These are phyloP conservation scores for Phlogophora meticulosa DNA, from an alignment of 2,888 invertebrate species.

Conservation along the genomic window DNA sequence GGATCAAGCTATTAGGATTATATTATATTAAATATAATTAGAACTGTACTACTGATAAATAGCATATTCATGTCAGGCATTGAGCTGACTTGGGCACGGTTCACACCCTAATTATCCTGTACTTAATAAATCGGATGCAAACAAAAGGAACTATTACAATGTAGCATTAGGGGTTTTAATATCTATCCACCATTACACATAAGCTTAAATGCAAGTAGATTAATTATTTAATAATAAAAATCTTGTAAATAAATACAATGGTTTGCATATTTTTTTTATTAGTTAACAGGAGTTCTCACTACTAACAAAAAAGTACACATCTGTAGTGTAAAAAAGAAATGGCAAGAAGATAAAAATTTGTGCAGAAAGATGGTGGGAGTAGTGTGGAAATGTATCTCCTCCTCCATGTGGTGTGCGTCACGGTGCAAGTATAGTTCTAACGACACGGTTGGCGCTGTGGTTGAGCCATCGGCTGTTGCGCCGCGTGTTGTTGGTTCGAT, in stretches of 20 bases:
- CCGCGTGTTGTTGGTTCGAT: no score
- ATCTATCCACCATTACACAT: not conserved
- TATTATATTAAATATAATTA: not conserved
- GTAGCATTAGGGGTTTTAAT: not conserved
- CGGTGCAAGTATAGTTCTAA: no score
- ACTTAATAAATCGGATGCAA: not conserved
- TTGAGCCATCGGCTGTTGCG: no score
- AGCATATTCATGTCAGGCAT: no score
- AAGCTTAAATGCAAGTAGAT: not conserved
- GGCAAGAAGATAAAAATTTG: not conserved
- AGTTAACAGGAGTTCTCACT: not conserved
- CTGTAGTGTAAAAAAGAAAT: not conserved
- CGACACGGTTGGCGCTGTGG: no score
- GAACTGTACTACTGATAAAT: no score
- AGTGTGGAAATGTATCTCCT: no score
- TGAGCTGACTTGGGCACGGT: no score
- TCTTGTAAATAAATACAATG: not conserved
- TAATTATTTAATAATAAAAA: slow-evolving; percentile 14
- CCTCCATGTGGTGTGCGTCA: no score
- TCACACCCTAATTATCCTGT: no score
- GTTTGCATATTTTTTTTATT: not conserved
- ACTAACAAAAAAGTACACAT: not conserved
- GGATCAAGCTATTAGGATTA: slow-evolving; percentile 92
- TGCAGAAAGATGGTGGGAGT: no score
- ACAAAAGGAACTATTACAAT: not conserved